Conservation (phyloP, 2,888 invertebrate species). For the Cheilosia variabilis region DNA sequence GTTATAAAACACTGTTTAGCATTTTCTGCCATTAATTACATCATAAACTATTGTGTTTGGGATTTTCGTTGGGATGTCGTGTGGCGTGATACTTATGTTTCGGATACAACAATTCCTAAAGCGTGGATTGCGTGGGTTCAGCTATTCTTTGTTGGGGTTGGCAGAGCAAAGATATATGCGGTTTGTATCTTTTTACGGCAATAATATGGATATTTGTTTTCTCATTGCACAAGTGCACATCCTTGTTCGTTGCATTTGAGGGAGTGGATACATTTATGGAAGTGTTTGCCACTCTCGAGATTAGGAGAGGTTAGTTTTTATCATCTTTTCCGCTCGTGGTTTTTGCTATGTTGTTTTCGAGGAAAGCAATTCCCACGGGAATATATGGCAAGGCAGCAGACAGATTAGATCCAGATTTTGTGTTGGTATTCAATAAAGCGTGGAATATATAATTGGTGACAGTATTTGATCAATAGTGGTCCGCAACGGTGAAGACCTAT, state of each 20-base stretch:
- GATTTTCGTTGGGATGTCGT: neutral
- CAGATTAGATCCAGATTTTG: too few species aligned
- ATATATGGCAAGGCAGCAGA: too few species aligned
- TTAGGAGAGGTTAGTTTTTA: neutral
- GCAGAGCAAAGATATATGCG: neutral
- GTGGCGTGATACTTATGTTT: neutral
- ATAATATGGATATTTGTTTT: constrained; percentile 22
- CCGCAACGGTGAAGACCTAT: too few species aligned
- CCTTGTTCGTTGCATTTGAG: neutral
- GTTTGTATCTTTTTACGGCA: constrained; percentile 5
- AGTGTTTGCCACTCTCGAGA: constrained; percentile 18
- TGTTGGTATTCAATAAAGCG: too few species aligned
- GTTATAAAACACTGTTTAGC: neutral
- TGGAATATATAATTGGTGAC: too few species aligned
- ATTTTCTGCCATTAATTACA: constrained; percentile 37
- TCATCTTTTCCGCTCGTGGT: neutral
- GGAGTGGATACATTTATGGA: neutral
- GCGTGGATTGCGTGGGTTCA: constrained; percentile 36
- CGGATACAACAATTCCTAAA: constrained; percentile 15
- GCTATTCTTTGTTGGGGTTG: constrained; percentile 4
- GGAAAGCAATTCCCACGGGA: too few species aligned
- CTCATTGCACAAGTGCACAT: neutral
- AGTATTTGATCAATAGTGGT: too few species aligned
- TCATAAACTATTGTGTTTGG: constrained; percentile 33
- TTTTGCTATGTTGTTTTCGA: too few species aligned